A percentile compares a stretch with the other conserved stretches of the same genome.
Conservation (phyloP, 2,797 vertebrate species). For the Sternotherus odoratus region DNA sequence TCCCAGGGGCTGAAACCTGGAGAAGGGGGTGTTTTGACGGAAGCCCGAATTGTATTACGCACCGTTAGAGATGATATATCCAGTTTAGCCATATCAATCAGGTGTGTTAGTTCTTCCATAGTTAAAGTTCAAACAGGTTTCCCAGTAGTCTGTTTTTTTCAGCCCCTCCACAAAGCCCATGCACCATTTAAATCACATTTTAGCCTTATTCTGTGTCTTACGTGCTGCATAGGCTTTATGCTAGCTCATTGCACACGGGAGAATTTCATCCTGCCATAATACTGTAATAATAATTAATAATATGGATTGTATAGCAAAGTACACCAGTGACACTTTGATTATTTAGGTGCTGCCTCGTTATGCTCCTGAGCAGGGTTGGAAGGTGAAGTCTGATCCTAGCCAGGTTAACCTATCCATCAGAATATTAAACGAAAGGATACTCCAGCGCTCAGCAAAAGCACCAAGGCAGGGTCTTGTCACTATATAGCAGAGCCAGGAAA, state of each 20-base stretch:
- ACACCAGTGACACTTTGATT: background rate
- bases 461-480: conserved; percentile 51
- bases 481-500: conserved; percentile 1
- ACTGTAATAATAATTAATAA: background rate
- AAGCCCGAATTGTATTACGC: background rate
- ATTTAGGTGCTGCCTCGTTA: background rate
- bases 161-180: background rate
- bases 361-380: background rate
- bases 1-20: background rate
- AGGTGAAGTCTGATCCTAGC: background rate
- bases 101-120: background rate
- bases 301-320: background rate
- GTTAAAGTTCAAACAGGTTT: background rate
- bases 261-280: background rate
- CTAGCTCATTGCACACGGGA: background rate
- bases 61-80: background rate
- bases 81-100: background rate
- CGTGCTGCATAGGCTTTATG: background rate
- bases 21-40: conserved; percentile 4
- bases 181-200: background rate
- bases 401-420: conserved; percentile 1
- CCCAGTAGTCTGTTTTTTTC: background rate
- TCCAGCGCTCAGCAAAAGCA: conserved; percentile 53
- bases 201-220: background rate
- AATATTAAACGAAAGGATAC: conserved; percentile 55